Percentiles rank a stretch among this genome's conserved stretches.
Conservation (phyloP, 1,140 invertebrate genomes). For the Caligus rogercresseyi region DNA sequence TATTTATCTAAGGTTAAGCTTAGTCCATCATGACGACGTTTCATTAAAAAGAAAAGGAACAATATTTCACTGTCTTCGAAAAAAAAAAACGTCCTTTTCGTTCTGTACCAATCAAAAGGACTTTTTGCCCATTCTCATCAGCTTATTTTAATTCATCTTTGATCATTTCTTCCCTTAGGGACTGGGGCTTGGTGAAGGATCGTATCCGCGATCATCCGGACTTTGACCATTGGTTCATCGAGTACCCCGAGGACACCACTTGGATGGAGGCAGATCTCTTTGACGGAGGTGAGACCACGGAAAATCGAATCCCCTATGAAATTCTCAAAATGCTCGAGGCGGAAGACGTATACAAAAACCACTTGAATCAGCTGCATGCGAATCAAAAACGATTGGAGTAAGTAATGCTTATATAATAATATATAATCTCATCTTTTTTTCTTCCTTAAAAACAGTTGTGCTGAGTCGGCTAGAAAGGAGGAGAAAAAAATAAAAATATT, state of each 20-base stretch:
- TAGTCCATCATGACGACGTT: no score
- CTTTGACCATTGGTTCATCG: slow-evolving; percentile 75
- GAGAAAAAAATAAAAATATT: no score
- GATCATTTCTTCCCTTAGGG: slow-evolving; percentile 41
- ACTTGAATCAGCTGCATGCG: slow-evolving; percentile 70
- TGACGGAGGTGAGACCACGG: slow-evolving; percentile 37
- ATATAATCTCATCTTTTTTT: slow-evolving; percentile 6
- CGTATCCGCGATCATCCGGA: slow-evolving; percentile 68
- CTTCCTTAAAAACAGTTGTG: slow-evolving; percentile 4
- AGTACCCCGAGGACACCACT: slow-evolving; percentile 40
- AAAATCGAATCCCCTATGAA: slow-evolving; percentile 64
- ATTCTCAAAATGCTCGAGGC: slow-evolving; percentile 74
- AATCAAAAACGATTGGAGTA: slow-evolving; percentile 76
- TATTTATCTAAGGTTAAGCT: no score
- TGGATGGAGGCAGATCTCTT: slow-evolving; percentile 20
- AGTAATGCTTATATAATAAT: slow-evolving; percentile 31
- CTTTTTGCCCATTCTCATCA: no score
- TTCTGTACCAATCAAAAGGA: no score
- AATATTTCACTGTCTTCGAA: no score
- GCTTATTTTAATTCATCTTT: no score
- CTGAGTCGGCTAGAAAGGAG: no score
- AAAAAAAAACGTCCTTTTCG: no score
- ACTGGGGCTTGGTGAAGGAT: slow-evolving; percentile 65
- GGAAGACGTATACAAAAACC: slow-evolving; percentile 74
- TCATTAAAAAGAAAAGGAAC: no score